Evolutionary conservation across 2,888 invertebrate species (phyloP).

Genomic region (Sarcophaga carnaria): DNA sequence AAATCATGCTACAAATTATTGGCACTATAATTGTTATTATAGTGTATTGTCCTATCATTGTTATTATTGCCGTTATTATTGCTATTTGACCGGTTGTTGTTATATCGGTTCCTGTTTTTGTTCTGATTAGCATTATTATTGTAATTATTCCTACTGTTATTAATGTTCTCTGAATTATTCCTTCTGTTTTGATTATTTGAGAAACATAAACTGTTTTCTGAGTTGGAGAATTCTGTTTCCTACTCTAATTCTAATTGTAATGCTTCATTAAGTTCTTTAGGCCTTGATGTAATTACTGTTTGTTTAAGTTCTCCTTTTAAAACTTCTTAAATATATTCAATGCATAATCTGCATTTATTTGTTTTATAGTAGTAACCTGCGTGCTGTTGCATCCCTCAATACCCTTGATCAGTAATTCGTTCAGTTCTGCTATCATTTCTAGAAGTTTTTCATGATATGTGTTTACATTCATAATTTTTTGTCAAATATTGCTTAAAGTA

Average conservation of each 20-base stretch:
- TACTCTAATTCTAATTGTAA: too few relatives aligned
- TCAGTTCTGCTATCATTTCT: background rate
- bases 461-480: slow-evolving; percentile 3
- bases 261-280: too few relatives aligned
- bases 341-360: background rate
- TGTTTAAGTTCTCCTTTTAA: background rate
- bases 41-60: too few relatives aligned
- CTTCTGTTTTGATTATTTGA: background rate
- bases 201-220: background rate
- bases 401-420: background rate
- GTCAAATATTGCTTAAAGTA: background rate
- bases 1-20: too few relatives aligned
- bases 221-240: too few relatives aligned
- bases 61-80: too few relatives aligned
- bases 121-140: too few relatives aligned
- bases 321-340: slow-evolving; percentile 18
- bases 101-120: too few relatives aligned
- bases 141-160: background rate
- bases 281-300: too few relatives aligned
- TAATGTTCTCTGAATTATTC: background rate
- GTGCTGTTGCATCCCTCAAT: background rate
- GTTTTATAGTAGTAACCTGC: background rate
- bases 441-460: slow-evolving; percentile 7
- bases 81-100: too few relatives aligned
- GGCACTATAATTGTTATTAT: too few relatives aligned